phyloP scores from a whole-genome alignment of 2,113 vertebrate genomes.

The Paradisaea rubra region DNA sequence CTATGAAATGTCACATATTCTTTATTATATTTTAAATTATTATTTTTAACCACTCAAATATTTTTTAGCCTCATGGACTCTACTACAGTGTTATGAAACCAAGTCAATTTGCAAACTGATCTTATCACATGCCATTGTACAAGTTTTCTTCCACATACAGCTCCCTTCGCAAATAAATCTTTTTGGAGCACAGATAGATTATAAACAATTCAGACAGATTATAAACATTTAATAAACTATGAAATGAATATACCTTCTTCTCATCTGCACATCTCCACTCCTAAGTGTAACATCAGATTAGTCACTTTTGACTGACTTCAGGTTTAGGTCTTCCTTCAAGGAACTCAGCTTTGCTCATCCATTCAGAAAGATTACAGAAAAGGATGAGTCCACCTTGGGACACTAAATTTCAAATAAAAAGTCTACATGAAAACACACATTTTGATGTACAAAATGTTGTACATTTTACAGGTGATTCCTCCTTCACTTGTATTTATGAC shows the following conservation, averaged over 20 bases:
- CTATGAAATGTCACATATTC: neutral
- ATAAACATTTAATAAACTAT: neutral
- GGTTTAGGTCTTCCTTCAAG: neutral
- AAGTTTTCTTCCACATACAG: neutral
- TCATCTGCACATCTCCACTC: neutral
- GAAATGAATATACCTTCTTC: neutral
- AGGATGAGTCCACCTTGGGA: neutral
- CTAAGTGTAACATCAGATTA: neutral
- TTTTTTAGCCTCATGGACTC: neutral
- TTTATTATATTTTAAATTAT: neutral
- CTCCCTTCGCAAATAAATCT: neutral
- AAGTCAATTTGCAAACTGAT: neutral
- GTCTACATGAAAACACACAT: neutral
- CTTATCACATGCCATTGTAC: neutral
- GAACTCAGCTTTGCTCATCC: neutral
- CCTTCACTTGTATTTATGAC: neutral
- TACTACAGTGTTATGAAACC: neutral
- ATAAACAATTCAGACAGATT: neutral
- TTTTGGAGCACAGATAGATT: neutral
- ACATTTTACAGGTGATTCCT: neutral
- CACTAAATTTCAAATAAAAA: neutral
- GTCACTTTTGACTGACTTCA: neutral
- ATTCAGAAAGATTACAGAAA: neutral
- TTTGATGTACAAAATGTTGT: neutral
- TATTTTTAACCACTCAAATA: neutral